phyloP scores from a whole-genome alignment of 2,888 invertebrate species.

The Drosophila merina region DNA sequence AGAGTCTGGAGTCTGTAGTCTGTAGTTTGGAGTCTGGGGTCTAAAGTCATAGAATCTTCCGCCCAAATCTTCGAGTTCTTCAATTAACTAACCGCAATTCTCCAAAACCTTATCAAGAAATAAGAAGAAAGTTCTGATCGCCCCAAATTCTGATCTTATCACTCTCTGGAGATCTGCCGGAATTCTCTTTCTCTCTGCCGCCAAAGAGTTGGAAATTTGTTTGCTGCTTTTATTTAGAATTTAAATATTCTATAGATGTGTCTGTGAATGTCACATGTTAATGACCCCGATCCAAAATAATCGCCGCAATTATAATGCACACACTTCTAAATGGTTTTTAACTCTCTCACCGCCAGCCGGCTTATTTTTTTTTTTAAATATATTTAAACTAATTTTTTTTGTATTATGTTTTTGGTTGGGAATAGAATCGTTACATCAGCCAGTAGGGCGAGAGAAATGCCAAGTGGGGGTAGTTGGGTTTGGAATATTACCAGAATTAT shows the following conservation, averaged over 20 bases:
- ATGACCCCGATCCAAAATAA: slow-evolving; percentile 70
- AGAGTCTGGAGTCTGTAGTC: too few relatives aligned
- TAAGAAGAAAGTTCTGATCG: slow-evolving; percentile 50
- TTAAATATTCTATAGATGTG: slow-evolving; percentile 20
- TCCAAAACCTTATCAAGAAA: slow-evolving; percentile 8
- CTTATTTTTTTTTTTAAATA: slow-evolving; percentile 15
- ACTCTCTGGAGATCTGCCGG: slow-evolving; percentile 61
- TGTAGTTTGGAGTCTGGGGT: too few relatives aligned
- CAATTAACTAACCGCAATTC: slow-evolving; percentile 48
- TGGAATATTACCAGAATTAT: slow-evolving; percentile 19
- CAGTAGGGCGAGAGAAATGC: slow-evolving; percentile 12
- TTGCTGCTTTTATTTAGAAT: slow-evolving; percentile 21
- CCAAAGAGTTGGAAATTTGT: slow-evolving; percentile 8
- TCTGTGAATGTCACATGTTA: slow-evolving; percentile 67
- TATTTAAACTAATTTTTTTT: slow-evolving; percentile 2
- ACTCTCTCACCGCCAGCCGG: slow-evolving; percentile 29
- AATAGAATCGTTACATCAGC: slow-evolving; percentile 40
- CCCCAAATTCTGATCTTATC: slow-evolving; percentile 62
- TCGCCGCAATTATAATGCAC: slow-evolving; percentile 69
- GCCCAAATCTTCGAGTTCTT: slow-evolving; percentile 56
- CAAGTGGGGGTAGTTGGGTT: not conserved
- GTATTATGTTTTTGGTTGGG: slow-evolving; percentile 10
- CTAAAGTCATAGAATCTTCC: slow-evolving; percentile 43
- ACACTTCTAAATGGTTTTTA: slow-evolving; percentile 63
- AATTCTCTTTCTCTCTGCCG: slow-evolving; percentile 11